These are phyloP conservation scores for Phylloscopus trochilus DNA, from an alignment of 2,113 vertebrate genomes.

Conservation along the genomic window DNA sequence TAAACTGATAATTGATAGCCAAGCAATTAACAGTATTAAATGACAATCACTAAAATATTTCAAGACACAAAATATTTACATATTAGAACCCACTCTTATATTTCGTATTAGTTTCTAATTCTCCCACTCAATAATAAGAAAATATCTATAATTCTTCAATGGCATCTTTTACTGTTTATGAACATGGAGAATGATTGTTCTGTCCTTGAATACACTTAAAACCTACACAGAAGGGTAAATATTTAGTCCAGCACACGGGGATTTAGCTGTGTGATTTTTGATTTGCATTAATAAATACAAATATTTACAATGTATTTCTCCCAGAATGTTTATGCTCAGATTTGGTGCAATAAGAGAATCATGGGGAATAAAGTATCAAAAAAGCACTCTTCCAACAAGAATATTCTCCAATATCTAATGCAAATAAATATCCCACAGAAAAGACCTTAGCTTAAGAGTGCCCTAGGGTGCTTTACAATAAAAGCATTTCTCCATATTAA, in stretches of 20 bases:
- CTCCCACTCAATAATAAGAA: background rate
- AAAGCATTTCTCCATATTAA: background rate
- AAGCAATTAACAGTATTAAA: background rate
- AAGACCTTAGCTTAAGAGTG: background rate
- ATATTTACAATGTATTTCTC: slow-evolving; percentile 60
- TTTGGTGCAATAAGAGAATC: background rate
- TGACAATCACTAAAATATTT: background rate
- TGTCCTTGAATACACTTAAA: slow-evolving; percentile 49
- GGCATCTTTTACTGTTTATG: background rate
- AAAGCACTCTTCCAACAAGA: background rate
- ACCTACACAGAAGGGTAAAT: slow-evolving; percentile 51
- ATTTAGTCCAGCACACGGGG: slow-evolving; percentile 24
- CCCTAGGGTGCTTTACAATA: background rate
- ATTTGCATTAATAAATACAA: slow-evolving; percentile 59
- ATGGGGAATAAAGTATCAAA: background rate
- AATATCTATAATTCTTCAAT: background rate
- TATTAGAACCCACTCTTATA: background rate
- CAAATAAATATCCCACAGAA: background rate
- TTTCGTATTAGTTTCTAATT: background rate
- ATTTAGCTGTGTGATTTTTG: slow-evolving; percentile 40
- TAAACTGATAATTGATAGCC: background rate
- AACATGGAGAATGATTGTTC: background rate
- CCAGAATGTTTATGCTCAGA: slow-evolving; percentile 2
- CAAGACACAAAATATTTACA: background rate
- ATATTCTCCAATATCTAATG: background rate